Evolutionary conservation across 2,113 vertebrate species (phyloP), one percentile per base, ranked within the genome.

Genomic region (Triplophysa dalaica): DNA sequence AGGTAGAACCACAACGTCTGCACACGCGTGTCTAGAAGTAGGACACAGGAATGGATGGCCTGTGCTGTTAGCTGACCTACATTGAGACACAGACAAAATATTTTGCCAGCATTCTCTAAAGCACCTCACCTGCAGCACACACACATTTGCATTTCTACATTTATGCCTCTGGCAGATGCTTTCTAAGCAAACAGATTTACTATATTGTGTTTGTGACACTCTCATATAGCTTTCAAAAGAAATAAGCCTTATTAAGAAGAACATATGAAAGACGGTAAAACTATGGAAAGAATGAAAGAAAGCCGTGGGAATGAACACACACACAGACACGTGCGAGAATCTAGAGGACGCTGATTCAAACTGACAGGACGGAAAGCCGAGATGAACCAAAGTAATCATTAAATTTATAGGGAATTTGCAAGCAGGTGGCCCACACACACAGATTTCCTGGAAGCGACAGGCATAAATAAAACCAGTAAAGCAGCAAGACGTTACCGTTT

Each of bases 41-140:
- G 92, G 91, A 90, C 91, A 91, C 84, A 88, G 83, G 90, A 93
- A 93, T 93, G 89, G 92, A 93, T 93, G 89, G 90, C 91, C 88
- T 86, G 86, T 87, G 86, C 91, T 91, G 90, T 89, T 88, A 85
- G 89, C 89, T 93, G 93, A 93, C 92, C 93, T 93, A 93, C 89
- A 92, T 93, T 91, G 85, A 91, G 89, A 88, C 88, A 85, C 85
- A 91, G 86, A 91, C 87, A 89, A 90, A 92, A 89, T 90, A 87
- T 88, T 91, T 90, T 84, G 85, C 83, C 88, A 87, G 86, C 86
- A 52, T 56, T 64, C 13, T 52, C 16, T 29, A 64, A 66, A 45
- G n/a, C 9, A 13, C 14, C 43, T 33, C 22, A 16, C 52, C 72
- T 54, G 60, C 76, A 79, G 38, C 16, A 48, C 29, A 26, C 8